Percentiles rank a stretch among this genome's conserved stretches.
These are phyloP conservation scores for Flexamia atlantica DNA, from an alignment of 2,888 invertebrate species.

Conservation along the genomic window DNA sequence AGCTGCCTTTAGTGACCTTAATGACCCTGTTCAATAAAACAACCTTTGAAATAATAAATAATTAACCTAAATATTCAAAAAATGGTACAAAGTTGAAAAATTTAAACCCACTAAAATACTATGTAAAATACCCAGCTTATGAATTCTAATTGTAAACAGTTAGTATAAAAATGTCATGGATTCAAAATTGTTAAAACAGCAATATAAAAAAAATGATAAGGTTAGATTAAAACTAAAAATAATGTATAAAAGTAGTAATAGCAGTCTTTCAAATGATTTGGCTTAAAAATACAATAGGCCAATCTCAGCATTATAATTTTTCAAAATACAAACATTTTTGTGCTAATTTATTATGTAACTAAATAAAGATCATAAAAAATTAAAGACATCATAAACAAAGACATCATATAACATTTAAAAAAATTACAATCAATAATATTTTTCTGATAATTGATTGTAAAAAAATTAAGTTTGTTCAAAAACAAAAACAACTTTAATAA, in stretches of 20 bases:
- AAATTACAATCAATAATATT: background rate
- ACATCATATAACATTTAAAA: background rate
- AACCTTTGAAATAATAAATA: background rate
- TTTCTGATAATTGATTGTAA: background rate
- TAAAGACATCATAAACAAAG: too few species aligned
- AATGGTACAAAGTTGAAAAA: background rate
- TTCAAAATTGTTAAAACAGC: background rate
- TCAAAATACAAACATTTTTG: background rate
- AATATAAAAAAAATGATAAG: background rate
- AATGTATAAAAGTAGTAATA: background rate
- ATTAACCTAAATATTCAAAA: background rate
- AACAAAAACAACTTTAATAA: too few species aligned
- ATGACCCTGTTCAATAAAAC: background rate
- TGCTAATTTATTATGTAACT: background rate
- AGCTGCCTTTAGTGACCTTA: background rate
- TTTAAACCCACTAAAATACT: background rate
- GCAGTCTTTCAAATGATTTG: constrained; percentile 19
- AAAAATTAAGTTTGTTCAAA: too few species aligned
- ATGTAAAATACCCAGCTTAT: background rate
- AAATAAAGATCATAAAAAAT: too few species aligned
- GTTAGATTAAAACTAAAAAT: constrained; percentile 2
- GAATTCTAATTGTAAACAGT: background rate
- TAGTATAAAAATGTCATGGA: background rate
- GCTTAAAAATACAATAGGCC: background rate
- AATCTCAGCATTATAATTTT: background rate